Evolutionary conservation across 1,140 invertebrate genomes (phyloP), one percentile per base, ranked within the genome.

Genomic region (Cherax destructor): DNA sequence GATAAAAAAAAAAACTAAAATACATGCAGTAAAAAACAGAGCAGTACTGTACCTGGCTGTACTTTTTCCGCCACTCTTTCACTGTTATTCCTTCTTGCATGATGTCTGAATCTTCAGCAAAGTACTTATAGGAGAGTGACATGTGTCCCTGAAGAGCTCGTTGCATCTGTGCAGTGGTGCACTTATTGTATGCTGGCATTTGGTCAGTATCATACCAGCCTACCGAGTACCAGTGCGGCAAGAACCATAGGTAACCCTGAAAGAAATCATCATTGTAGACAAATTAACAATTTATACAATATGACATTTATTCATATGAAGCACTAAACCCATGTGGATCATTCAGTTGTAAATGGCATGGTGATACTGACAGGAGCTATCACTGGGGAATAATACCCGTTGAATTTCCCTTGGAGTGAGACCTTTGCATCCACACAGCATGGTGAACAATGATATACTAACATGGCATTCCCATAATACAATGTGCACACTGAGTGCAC

Each of bases 221-320:
- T n/a, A 91, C 76, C 1, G 93, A 78, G 88, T 97, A 95, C 97
- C 97, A 97, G 4, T 95, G 94, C 0, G 97, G 97, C 41, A 98
- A 94, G 93, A 98, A 98, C 97, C 97, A 98, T 0, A 97, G 96
- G 94, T 97, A 98, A 11, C 97, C 97, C 87, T 93, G 76, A 7
- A 69, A 72, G 49, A 21, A 65, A 5, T 10, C 52, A 56, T 1
- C 52, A 56, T 56, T 56, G 30, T 41, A 50, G 10, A 76, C 2
- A 13, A 76, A 24, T 24, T 76, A 76, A 3, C 21, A 69, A 76
- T 76, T 4, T 10, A 76, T 10, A 41, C 30, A 76, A 3, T 1
- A 9, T 41, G 30, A 69, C 13, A 69, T 41, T 41, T 41, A 41
- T 41, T 41, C 30, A 41, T 41, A 41, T 41, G 30, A 41, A 41